phyloP scores from a whole-genome alignment of 2,113 vertebrate species.

The Bothrops jararaca region DNA sequence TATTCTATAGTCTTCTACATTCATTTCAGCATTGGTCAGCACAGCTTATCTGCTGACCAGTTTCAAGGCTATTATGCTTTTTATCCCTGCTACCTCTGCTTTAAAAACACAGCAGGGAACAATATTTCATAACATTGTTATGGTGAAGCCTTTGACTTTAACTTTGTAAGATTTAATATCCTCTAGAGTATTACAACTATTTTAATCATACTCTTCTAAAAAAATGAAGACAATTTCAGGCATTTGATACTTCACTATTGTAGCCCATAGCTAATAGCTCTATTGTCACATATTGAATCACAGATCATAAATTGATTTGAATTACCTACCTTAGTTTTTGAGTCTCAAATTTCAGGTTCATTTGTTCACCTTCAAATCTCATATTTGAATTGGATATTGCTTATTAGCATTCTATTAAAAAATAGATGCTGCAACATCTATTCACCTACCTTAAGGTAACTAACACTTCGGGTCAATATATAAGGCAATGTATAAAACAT shows the following conservation, averaged over 20 bases:
- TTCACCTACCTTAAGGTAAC: not conserved
- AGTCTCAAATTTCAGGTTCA: not conserved
- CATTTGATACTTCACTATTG: not conserved
- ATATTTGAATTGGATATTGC: not conserved
- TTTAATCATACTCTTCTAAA: not conserved
- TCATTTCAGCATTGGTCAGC: not conserved
- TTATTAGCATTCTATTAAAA: not conserved
- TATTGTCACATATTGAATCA: not conserved
- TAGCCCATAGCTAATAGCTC: not conserved
- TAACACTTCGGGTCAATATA: not conserved
- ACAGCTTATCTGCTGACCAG: not conserved
- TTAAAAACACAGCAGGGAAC: not conserved
- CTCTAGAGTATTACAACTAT: not conserved
- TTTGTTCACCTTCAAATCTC: not conserved
- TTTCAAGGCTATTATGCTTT: not conserved
- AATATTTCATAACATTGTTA: not conserved
- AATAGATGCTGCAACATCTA: not conserved
- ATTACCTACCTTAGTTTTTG: not conserved
- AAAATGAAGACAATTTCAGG: not conserved
- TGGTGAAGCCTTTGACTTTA: not conserved
- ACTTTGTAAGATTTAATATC: not conserved
- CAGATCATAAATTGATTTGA: not conserved
- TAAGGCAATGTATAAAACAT: not conserved
- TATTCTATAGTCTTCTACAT: not conserved
- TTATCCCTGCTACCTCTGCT: not conserved